Conservation (phyloP, 2,797 vertebrate genomes). For the Nannoperca obscura region DNA sequence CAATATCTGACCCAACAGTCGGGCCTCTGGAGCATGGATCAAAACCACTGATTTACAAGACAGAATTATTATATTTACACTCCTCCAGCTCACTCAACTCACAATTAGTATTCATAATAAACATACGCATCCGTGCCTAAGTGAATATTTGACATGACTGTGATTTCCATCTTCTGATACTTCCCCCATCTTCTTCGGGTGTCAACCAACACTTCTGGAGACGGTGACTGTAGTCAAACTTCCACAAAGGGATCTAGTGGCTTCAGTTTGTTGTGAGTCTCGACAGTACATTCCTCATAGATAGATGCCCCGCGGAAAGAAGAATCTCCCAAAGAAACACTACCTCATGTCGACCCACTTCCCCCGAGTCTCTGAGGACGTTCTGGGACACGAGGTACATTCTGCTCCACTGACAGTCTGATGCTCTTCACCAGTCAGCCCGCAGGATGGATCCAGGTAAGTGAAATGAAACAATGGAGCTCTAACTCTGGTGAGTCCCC, state of each 20-base stretch:
- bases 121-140: constrained; percentile 59
- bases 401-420: constrained; percentile 60
- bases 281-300: constrained; percentile 57
- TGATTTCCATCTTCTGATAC: constrained; percentile 36
- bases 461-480: neutral
- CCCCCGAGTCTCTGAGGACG: constrained; percentile 50
- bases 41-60: constrained; percentile 64
- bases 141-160: constrained; percentile 66
- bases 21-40: constrained; percentile 34
- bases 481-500: neutral
- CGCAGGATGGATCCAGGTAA: constrained; percentile 26
- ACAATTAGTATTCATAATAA: constrained; percentile 59
- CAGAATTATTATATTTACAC: constrained; percentile 62
- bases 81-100: constrained; percentile 54
- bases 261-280: constrained; percentile 48
- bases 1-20: constrained; percentile 8
- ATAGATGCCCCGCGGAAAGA: constrained; percentile 30
- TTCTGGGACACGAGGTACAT: constrained; percentile 73
- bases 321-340: constrained; percentile 1
- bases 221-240: constrained; percentile 17
- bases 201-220: constrained; percentile 12
- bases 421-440: constrained; percentile 27
- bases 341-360: constrained; percentile 42
- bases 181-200: constrained; percentile 5
- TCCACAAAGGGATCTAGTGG: constrained; percentile 44